Evolutionary conservation across 2,797 vertebrate genomes (phyloP).

Genomic region (Sebastes nivosus): DNA sequence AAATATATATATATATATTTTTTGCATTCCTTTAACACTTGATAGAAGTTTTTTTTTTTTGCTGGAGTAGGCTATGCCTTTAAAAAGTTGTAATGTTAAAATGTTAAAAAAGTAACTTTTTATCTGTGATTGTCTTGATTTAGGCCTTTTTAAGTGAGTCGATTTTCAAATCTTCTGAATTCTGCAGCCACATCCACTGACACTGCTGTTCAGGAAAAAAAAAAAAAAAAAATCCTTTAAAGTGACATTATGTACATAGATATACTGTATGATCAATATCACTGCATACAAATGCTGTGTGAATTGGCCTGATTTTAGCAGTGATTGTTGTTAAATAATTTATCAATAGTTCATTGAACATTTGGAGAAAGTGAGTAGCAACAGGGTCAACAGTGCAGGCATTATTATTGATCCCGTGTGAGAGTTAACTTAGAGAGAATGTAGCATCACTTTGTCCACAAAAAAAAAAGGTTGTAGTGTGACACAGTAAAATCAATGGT

Average conservation of each 20-base stretch:
- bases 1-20: too few relatives aligned
- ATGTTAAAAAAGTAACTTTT: too few relatives aligned
- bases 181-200: not conserved
- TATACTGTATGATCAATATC: not conserved
- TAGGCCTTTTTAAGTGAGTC: too few relatives aligned
- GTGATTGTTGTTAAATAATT: not conserved
- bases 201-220: not conserved
- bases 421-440: not conserved
- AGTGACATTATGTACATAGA: not conserved
- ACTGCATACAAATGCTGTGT: not conserved
- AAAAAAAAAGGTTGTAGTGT: not conserved
- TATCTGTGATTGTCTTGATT: too few relatives aligned
- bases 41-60: too few relatives aligned
- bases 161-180: too few relatives aligned
- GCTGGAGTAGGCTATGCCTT: too few relatives aligned
- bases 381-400: not conserved
- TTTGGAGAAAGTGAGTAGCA: not conserved
- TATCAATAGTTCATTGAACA: not conserved
- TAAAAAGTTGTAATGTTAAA: too few relatives aligned
- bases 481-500: constrained; percentile 7
- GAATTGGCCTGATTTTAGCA: not conserved
- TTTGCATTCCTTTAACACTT: too few relatives aligned
- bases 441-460: not conserved
- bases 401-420: not conserved
- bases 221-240: not conserved